Evolutionary conservation across 1,140 invertebrate genomes (phyloP), one percentile per base, ranked within the genome.

Genomic region (Physella acuta): DNA sequence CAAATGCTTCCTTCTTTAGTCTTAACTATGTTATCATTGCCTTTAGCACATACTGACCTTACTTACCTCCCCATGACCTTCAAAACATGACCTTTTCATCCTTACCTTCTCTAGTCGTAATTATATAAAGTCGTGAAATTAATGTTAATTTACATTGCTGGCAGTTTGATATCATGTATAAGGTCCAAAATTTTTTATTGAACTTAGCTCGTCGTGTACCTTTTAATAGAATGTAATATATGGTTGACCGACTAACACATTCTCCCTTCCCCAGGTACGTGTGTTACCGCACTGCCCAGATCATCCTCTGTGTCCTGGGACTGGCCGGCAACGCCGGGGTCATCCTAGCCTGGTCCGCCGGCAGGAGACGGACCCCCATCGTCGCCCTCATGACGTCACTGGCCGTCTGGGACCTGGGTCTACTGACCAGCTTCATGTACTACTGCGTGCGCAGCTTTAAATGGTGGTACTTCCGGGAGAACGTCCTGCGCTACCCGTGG

Each of bases 361-460:
- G 51, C 49, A 31, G 63, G 36, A 17, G 63, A 4, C 28, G 44
- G 26, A 65, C 39, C 2, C 63, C 63, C 2, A 65, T 65, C 14
- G 63, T 65, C n/a, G 51, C 31, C 33, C 51, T 65, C 4, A 65
- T 65, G 63, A 65, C 63, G 1, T 65, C 63, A 8, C 51, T 65
- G 3, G 63, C 63, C 28, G 30, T 52, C 28, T 65, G 63, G 63
- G 63, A 65, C 63, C 51, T 65, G 63, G 63, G 63, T 14, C 49
- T 65, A 51, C 49, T 65, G 24, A 53, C 63, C 5, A 53, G 36
- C 51, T 65, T 52, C 39, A 24, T 53, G 44, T 65, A 65, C 51
- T 65, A 65, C 63, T 53, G 63, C 28, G 44, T 65, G 1, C 63
- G 63, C 4, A 65, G 53, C 49, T 65, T 65, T 24, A 24, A n/a